Percentiles rank a stretch among this genome's conserved stretches.
phyloP scores from a whole-genome alignment of 2,888 invertebrate species.

The Cheilosia variabilis region DNA sequence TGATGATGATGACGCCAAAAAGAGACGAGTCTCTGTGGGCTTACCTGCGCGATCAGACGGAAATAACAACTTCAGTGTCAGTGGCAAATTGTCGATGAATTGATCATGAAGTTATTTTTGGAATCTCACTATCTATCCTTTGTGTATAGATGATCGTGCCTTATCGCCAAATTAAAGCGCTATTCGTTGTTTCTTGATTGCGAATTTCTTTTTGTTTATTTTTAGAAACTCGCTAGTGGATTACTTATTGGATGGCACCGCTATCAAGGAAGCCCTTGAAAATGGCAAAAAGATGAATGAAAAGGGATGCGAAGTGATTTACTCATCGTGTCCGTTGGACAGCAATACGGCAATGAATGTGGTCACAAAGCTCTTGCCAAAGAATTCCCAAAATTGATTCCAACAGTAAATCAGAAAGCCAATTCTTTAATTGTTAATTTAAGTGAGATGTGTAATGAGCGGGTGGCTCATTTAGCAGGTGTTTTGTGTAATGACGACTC shows the following conservation, averaged over 20 bases:
- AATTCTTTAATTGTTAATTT: conserved; percentile 29
- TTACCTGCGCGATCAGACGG: conserved; percentile 47
- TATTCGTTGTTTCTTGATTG: neutral
- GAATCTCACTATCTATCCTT: neutral
- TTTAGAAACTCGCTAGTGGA: conserved; percentile 88
- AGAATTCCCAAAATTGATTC: conserved; percentile 77
- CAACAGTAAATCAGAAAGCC: neutral
- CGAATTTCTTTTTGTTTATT: conserved; percentile 73
- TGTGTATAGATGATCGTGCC: conserved; percentile 11
- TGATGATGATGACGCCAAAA: conserved; percentile 41
- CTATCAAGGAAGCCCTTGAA: conserved; percentile 88
- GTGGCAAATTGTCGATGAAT: conserved; percentile 53
- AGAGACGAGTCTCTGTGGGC: conserved; percentile 33
- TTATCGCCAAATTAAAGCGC: conserved; percentile 37
- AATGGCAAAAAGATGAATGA: conserved; percentile 85
- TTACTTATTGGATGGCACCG: conserved; percentile 89
- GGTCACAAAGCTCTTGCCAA: conserved; percentile 88
- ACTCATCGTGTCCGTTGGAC: conserved; percentile 88
- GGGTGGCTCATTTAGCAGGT: conserved; percentile 50
- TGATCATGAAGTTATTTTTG: conserved; percentile 63
- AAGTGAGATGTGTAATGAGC: conserved; percentile 34
- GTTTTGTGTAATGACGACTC: conserved; percentile 8
- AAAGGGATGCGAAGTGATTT: conserved; percentile 86
- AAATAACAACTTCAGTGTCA: conserved; percentile 30
- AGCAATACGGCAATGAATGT: conserved; percentile 88